Percentiles rank a stretch among this genome's conserved stretches.
These are phyloP conservation scores for Sitta carolinensis DNA, from an alignment of 2,797 vertebrate species.

Conservation along the genomic window DNA sequence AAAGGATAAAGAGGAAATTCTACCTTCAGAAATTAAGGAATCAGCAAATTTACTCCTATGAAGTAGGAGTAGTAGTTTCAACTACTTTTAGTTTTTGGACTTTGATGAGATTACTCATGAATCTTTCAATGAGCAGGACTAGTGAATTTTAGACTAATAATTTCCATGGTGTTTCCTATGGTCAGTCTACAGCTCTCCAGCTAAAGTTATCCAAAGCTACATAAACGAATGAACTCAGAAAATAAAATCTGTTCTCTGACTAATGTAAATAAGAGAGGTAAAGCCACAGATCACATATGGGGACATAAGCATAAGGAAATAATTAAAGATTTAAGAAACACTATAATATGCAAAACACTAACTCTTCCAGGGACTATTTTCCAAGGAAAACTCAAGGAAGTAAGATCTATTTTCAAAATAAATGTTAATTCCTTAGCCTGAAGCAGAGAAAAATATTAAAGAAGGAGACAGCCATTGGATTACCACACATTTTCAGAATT, in stretches of 20 bases:
- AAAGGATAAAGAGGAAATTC: background rate
- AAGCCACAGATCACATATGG: constrained; percentile 25
- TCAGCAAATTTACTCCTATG: background rate
- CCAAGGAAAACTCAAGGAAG: constrained; percentile 57
- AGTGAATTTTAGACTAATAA: background rate
- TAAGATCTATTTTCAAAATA: constrained; percentile 47
- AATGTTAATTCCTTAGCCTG: constrained; percentile 28
- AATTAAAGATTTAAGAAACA: constrained; percentile 58
- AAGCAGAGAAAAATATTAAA: constrained; percentile 40
- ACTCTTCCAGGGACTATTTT: constrained; percentile 55
- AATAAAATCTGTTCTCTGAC: constrained; percentile 7
- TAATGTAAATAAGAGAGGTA: constrained; percentile 50
- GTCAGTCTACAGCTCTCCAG: background rate
- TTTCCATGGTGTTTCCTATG: background rate
- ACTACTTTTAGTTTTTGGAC: background rate
- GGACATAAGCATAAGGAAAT: constrained; percentile 34
- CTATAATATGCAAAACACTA: constrained; percentile 30
- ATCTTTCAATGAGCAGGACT: background rate
- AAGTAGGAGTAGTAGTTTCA: background rate
- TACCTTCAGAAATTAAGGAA: background rate
- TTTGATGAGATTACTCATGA: background rate
- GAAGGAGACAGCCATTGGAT: background rate
- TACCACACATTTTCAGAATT: background rate
- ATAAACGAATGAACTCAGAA: constrained; percentile 31
- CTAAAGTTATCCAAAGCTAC: constrained; percentile 31